Evolutionary conservation across 2,113 vertebrate genomes (phyloP), one percentile per base, ranked within the genome.

Genomic region (Sturnus vulgaris): DNA sequence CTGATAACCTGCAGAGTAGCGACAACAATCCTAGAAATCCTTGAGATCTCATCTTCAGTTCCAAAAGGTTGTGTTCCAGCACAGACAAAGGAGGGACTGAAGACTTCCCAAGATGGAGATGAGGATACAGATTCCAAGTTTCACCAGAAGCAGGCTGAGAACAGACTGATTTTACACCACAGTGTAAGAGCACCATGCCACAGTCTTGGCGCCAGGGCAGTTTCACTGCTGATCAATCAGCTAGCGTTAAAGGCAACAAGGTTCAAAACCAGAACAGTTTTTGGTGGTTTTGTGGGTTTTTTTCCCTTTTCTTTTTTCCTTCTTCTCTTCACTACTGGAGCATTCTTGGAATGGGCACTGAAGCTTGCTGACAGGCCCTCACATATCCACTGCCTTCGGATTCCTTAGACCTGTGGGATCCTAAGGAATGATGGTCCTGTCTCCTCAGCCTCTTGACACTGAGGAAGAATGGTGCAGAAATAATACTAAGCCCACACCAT

Each of bases 401-500:
- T 81, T 93, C 79, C 64, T 86, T 60, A 77, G 95, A 95, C 88
- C 86, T 86, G 59, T 78, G 44, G 72, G 88, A 95, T 94, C 79
- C 83, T 86, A 97, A 94, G 93, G 90, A 95, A 94, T 70, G 89
- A 91, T 83, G 87, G 25, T 90, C 42, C 55, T 90, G 82, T 86
- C 82, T 96, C 92, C 87, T 96, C 91, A 94, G 79, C 92, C 64
- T 96, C 92, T 95, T 90, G 93, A 78, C 94, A 92, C 95, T 96
- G 88, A 96, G 88, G 90, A 97, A 96, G 96, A 96, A 94, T 2
- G 82, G 92, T 91, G 93, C 85, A 94, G 94, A 97, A 83, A 93
- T 70, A 76, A 92, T n/a, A 81, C 92, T 92, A 84, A 96, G 95
- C 90, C 95, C 64, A 91, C 92, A 94, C 93, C 86, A 92, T 56